Percentiles rank a stretch among this genome's conserved stretches.
Evolutionary conservation across 2,888 invertebrate genomes (phyloP).

Genomic region (Girardia tigrina): DNA sequence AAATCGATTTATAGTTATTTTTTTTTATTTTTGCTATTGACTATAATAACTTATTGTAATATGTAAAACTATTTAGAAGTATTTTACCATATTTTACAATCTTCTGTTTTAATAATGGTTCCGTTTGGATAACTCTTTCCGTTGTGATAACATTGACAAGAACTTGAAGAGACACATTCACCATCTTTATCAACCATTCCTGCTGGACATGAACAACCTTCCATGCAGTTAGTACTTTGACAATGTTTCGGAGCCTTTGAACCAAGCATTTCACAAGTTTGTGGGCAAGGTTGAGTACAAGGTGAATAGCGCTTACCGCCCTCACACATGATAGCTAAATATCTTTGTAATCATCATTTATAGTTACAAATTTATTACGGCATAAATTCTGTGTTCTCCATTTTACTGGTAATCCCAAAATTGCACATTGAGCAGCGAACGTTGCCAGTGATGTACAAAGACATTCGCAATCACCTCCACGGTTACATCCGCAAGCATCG

Average conservation of each 20-base stretch:
- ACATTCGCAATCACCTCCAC: slow-evolving; percentile 76
- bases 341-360: background rate
- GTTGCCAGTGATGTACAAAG: slow-evolving; percentile 73
- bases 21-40: too few relatives aligned
- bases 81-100: slow-evolving; percentile 30
- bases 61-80: too few relatives aligned
- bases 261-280: slow-evolving; percentile 37
- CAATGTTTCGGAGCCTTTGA: slow-evolving; percentile 28
- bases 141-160: slow-evolving; percentile 40
- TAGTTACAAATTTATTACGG: slow-evolving; percentile 55
- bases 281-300: slow-evolving; percentile 37
- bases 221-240: slow-evolving; percentile 32
- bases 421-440: slow-evolving; percentile 69
- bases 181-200: slow-evolving; percentile 39
- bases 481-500: slow-evolving; percentile 74
- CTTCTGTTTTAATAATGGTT: slow-evolving; percentile 6
- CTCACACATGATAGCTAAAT: slow-evolving; percentile 38
- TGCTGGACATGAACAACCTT: slow-evolving; percentile 38
- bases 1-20: too few relatives aligned
- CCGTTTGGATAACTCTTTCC: slow-evolving; percentile 17
- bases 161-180: slow-evolving; percentile 39
- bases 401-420: slow-evolving; percentile 62
- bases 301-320: slow-evolving; percentile 37
- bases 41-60: too few relatives aligned
- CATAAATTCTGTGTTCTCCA: slow-evolving; percentile 71